These are phyloP conservation scores for Rhinichthys klamathensis DNA, from an alignment of 2,113 vertebrate genomes.

Conservation along the genomic window DNA sequence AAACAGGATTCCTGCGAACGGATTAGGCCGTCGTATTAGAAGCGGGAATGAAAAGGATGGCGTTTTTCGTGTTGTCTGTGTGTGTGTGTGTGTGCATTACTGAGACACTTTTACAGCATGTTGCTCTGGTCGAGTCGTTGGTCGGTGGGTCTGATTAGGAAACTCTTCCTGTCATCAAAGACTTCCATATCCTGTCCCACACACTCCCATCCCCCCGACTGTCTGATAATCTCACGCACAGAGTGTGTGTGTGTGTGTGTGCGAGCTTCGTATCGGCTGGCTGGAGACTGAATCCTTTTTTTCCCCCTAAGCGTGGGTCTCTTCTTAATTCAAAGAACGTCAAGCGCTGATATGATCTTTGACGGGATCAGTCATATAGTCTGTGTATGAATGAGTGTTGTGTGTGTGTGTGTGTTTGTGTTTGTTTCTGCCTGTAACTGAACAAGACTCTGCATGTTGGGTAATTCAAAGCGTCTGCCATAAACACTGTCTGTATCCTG, in stretches of 20 bases:
- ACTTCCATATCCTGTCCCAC: conserved; percentile 94
- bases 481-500: conserved; percentile 32
- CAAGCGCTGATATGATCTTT: neutral
- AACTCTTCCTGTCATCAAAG: conserved; percentile 82
- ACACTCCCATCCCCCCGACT: conserved; percentile 65
- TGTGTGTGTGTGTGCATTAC: conserved; percentile 11
- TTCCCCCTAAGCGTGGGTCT: conserved; percentile 77
- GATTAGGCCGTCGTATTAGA: conserved; percentile 54
- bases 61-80: neutral
- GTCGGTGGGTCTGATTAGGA: conserved; percentile 59
- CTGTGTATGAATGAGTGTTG: neutral
- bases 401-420: neutral
- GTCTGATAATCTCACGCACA: conserved; percentile 48
- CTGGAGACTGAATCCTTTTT: conserved; percentile 91
- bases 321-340: conserved; percentile 25
- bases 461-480: conserved; percentile 51
- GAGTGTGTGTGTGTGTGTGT: conserved; percentile 65
- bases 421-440: conserved; percentile 28
- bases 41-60: neutral
- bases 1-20: conserved; percentile 69
- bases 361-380: neutral
- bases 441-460: conserved; percentile 73
- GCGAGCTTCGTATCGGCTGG: conserved; percentile 89
- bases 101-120: conserved; percentile 46
- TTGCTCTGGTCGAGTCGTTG: conserved; percentile 26